Percentiles rank a stretch among this genome's conserved stretches.
These are phyloP conservation scores for Lepidonotus clava DNA, from an alignment of 2,888 invertebrate species.

Conservation along the genomic window DNA sequence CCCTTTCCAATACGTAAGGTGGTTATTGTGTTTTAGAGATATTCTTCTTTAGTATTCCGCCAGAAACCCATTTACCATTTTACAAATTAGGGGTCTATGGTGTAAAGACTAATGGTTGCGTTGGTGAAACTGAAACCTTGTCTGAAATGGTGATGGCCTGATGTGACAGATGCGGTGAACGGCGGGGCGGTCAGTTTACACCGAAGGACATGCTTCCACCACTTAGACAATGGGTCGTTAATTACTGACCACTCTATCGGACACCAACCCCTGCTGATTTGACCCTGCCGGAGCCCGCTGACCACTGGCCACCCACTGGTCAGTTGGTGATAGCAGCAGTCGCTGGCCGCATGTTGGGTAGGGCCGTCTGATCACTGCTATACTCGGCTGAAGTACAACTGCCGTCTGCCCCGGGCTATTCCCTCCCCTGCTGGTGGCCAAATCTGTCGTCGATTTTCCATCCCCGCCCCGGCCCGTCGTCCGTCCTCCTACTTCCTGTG, in stretches of 20 bases:
- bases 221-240: not conserved
- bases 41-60: too few species aligned
- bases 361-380: too few species aligned
- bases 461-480: not conserved
- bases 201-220: not conserved
- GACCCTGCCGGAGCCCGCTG: not conserved
- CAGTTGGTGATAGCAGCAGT: not conserved
- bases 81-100: too few species aligned
- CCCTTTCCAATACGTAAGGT: too few species aligned
- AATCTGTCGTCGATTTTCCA: conserved; percentile 37
- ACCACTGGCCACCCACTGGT: not conserved
- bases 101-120: too few species aligned
- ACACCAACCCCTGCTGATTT: not conserved
- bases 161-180: conserved; percentile 1
- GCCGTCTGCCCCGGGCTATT: conserved; percentile 5
- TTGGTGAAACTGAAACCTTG: too few species aligned
- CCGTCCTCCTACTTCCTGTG: not conserved
- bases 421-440: not conserved
- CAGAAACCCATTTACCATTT: too few species aligned
- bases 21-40: too few species aligned
- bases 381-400: too few species aligned
- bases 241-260: not conserved
- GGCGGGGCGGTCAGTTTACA: conserved; percentile 9
- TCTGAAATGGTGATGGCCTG: not conserved
- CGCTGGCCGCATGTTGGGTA: not conserved